Conservation (phyloP, 2,888 invertebrate species). For the Endotricha flammealis region DNA sequence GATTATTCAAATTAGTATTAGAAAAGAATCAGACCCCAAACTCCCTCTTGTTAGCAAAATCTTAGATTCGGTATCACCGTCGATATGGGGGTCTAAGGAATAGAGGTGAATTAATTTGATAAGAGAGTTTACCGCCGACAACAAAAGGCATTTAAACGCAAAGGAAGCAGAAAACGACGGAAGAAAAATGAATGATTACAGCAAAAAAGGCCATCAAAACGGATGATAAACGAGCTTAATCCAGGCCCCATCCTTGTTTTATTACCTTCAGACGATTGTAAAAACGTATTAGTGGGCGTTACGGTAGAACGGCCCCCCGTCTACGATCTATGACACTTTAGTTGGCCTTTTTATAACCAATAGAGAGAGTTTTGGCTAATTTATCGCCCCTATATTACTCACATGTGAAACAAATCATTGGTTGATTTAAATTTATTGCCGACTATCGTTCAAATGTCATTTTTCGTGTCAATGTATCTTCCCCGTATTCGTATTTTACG, state of each 20-base stretch:
- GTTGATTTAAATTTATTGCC: too few relatives aligned
- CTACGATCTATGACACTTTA: constrained; percentile 61
- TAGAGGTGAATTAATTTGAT: constrained; percentile 44
- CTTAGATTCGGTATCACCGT: too few relatives aligned
- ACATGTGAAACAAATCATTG: constrained; percentile 16
- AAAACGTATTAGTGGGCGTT: constrained; percentile 72
- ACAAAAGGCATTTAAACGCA: constrained; percentile 70
- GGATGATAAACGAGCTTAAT: constrained; percentile 78
- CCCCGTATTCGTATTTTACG: too few relatives aligned
- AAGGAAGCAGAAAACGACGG: constrained; percentile 72
- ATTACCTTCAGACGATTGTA: constrained; percentile 74
- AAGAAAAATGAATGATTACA: constrained; percentile 78
- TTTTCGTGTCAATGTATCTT: too few relatives aligned
- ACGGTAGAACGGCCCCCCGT: constrained; percentile 26
- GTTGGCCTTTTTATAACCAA: constrained; percentile 61
- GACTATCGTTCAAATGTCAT: too few relatives aligned
- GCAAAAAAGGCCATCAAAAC: constrained; percentile 77
- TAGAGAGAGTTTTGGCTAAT: constrained; percentile 49
- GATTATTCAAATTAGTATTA: too few relatives aligned
- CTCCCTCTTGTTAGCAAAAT: too few relatives aligned
- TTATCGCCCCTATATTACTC: constrained; percentile 52
- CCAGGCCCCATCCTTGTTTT: constrained; percentile 73
- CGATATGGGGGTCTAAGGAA: too few relatives aligned
- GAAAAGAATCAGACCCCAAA: too few relatives aligned
- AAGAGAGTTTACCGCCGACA: constrained; percentile 53